Evolutionary conservation across 2,888 invertebrate species (phyloP).

Genomic region (Melinaea menophilus): DNA sequence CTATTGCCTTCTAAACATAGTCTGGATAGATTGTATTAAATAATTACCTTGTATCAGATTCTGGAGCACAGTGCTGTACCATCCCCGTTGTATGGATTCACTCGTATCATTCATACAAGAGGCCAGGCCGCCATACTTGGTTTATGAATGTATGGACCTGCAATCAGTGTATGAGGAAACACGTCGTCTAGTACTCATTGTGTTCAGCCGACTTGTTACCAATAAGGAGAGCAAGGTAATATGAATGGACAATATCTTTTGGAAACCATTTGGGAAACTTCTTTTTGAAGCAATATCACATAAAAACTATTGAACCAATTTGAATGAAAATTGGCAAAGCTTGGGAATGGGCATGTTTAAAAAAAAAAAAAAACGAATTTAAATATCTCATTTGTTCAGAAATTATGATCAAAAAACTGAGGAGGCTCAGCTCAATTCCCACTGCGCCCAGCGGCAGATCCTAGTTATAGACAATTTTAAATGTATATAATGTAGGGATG

Average conservation of each 20-base stretch:
- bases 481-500: no score
- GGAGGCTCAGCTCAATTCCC: no score
- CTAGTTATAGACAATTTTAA: no score
- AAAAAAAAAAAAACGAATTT: no score
- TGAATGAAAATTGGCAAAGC: no score
- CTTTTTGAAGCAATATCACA: no score
- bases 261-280: no score
- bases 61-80: constrained; percentile 84
- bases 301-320: no score
- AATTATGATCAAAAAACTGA: no score
- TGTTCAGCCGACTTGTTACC: constrained; percentile 87
- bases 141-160: constrained; percentile 61
- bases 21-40: not conserved
- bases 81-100: constrained; percentile 79
- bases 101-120: constrained; percentile 86
- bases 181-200: constrained; percentile 81
- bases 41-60: constrained; percentile 68
- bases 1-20: not conserved
- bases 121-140: constrained; percentile 82
- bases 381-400: no score
- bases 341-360: no score
- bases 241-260: not conserved
- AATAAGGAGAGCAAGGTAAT: constrained; percentile 85
- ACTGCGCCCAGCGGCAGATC: no score
- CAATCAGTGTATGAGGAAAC: constrained; percentile 75